Percentiles rank a stretch among this genome's conserved stretches.
phyloP scores from a whole-genome alignment of 2,888 invertebrate genomes.

The Agriotes lineatus region DNA sequence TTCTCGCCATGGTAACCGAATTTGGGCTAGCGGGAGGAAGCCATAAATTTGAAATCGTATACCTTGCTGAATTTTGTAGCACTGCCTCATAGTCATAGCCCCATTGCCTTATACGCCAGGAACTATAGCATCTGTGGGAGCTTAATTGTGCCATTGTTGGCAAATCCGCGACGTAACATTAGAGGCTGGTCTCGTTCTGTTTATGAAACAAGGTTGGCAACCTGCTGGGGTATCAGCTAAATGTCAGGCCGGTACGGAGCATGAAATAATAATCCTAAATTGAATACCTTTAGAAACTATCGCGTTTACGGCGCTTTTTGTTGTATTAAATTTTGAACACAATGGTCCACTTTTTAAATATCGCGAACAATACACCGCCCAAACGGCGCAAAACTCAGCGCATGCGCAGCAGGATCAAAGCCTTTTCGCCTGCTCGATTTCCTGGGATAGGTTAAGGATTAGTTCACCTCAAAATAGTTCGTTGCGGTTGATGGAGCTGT shows the following conservation, averaged over 20 bases:
- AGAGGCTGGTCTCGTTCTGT: slow-evolving; percentile 19
- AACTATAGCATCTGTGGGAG: slow-evolving; percentile 21
- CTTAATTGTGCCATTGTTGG: slow-evolving; percentile 25
- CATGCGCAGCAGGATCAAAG: too few species aligned
- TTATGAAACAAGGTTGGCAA: slow-evolving; percentile 24
- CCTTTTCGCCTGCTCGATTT: too few species aligned
- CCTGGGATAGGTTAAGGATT: too few species aligned
- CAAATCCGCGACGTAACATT: slow-evolving; percentile 15
- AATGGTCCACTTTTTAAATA: slow-evolving; percentile 6
- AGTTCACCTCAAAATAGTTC: too few species aligned
- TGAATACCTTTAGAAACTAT: slow-evolving; percentile 16
- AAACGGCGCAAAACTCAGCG: too few species aligned
- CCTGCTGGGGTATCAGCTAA: slow-evolving; percentile 23
- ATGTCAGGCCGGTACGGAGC: slow-evolving; percentile 18
- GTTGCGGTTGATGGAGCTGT: slow-evolving; percentile 25
- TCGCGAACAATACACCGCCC: too few species aligned
- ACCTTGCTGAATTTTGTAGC: too few species aligned
- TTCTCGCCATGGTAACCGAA: too few species aligned
- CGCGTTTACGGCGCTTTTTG: background rate
- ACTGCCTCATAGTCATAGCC: too few species aligned
- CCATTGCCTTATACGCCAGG: too few species aligned
- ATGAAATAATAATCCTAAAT: slow-evolving; percentile 13
- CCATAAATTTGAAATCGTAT: too few species aligned
- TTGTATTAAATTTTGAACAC: slow-evolving; percentile 10
- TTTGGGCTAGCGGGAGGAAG: too few species aligned